Conservation (phyloP, 2,888 invertebrate genomes). For the Harpagoxenus sublaevis region DNA sequence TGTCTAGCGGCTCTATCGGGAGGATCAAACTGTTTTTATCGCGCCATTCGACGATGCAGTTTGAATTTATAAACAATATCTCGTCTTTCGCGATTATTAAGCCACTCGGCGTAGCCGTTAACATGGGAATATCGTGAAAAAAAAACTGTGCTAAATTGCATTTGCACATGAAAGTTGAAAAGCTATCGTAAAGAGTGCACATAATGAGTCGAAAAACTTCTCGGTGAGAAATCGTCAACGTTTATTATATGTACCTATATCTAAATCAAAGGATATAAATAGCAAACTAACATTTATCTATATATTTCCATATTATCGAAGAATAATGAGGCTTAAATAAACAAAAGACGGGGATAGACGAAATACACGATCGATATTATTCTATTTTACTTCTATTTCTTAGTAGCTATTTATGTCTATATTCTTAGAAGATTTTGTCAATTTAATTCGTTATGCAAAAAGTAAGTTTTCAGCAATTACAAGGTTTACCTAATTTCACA, state of each 20-base stretch:
- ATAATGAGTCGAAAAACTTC: conserved; percentile 45
- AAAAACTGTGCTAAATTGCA: conserved; percentile 50
- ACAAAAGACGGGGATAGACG: conserved; percentile 32
- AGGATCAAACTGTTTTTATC: conserved; percentile 29
- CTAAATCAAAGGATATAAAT: conserved; percentile 58
- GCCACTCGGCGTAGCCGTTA: neutral
- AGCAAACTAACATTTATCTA: conserved; percentile 61
- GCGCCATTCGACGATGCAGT: neutral
- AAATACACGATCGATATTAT: neutral
- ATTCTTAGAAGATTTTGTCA: neutral
- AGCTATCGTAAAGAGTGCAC: conserved; percentile 61
- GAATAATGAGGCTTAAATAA: conserved; percentile 58
- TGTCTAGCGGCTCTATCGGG: conserved; percentile 13
- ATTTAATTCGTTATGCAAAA: neutral
- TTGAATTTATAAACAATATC: conserved; percentile 44
- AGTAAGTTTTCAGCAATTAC: neutral
- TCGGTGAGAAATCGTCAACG: conserved; percentile 23
- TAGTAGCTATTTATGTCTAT: neutral
- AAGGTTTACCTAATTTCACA: neutral
- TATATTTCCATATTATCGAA: conserved; percentile 49
- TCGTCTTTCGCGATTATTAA: conserved; percentile 26
- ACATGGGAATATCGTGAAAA: conserved; percentile 26
- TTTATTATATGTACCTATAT: conserved; percentile 4
- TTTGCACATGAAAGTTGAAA: conserved; percentile 63
- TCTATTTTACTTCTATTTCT: neutral